Base-by-base conservation (phyloP, 2,888 invertebrate genomes). In the Vandiemenella viatica region DNA sequence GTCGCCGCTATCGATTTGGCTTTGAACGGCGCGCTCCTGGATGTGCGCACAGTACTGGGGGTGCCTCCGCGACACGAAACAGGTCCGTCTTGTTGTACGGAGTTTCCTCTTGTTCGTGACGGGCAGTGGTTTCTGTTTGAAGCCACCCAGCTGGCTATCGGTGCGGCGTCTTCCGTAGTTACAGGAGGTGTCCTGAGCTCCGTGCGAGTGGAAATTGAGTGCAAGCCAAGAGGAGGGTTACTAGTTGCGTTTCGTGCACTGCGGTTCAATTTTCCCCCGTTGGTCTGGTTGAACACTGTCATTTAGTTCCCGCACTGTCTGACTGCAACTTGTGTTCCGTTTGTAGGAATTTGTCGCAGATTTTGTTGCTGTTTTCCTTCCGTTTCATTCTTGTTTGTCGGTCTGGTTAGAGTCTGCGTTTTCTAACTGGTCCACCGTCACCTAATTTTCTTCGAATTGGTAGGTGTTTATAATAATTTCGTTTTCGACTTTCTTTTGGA, bases 261-360 rank as follows among this genome's bases (percentile, higher is more conserved):
- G 46, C 46, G 52, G 49, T 21, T 16, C 46, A 38, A 46, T 44
- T 37, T 50, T 40, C 46, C 42, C 37, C 19, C 16, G n/a, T 22
- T 20, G 23, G 18, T n/a, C 41, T 43, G 22, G 43, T 8, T 43
- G 46, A n/a, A 32, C 47, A 42, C 50, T 49, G 48, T 49, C 73
- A 74, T 74, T 74, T 74, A 73, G 73, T 73, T 74, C 71, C 70
- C 71, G 73, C 72, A 73, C 73, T 71, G 70, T 71, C 70, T 70
- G 70, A 70, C 71, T 71, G 70, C 72, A 71, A 73, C 72, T 73
- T 73, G 73, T 73, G 72, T 73, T 73, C 72, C 72, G 71, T 73
- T 73, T 71, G 70, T 72, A 72, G 71, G 69, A 60, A 61, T 62
- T 62, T 61, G 61, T 61, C 62, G 61, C 62, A 60, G 60, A 60